Conservation (phyloP, 35 echinoderm and acorn worm species). For the Lytechinus pictus region DNA sequence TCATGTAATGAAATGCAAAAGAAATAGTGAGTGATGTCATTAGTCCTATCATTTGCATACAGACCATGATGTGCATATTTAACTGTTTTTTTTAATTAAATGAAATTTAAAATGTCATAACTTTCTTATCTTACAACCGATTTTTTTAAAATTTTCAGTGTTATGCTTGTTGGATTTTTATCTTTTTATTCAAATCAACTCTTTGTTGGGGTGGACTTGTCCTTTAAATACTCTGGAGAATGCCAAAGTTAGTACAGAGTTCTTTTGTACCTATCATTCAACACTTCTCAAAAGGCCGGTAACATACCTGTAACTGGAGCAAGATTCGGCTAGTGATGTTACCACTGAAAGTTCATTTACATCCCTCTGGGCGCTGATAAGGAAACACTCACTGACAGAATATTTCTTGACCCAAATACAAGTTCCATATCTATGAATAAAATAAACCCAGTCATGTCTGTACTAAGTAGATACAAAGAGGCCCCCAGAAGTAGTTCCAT, state of each 20-base stretch:
- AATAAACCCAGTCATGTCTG: not conserved
- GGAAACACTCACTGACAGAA: not conserved
- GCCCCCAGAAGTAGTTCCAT: not conserved
- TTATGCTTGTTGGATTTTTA: too few relatives aligned
- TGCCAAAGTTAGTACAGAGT: not conserved
- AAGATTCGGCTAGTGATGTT: not conserved
- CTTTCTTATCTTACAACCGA: too few relatives aligned
- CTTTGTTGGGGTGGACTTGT: too few relatives aligned
- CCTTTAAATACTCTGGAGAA: not conserved
- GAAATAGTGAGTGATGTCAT: too few relatives aligned
- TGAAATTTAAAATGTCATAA: too few relatives aligned
- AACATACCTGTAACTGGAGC: not conserved
- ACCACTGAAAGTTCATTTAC: not conserved
- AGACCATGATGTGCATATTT: too few relatives aligned
- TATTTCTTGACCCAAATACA: not conserved
- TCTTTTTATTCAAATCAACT: too few relatives aligned
- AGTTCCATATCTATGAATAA: not conserved
- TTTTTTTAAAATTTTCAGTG: too few relatives aligned
- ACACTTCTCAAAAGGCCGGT: not conserved
- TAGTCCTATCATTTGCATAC: too few relatives aligned
- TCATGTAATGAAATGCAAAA: too few relatives aligned
- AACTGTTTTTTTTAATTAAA: too few relatives aligned
- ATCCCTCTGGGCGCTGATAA: not conserved
- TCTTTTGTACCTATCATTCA: not conserved
- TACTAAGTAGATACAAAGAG: not conserved